Evolutionary conservation across 2,888 invertebrate species (phyloP).

Genomic region (Pedicia rivosa): DNA sequence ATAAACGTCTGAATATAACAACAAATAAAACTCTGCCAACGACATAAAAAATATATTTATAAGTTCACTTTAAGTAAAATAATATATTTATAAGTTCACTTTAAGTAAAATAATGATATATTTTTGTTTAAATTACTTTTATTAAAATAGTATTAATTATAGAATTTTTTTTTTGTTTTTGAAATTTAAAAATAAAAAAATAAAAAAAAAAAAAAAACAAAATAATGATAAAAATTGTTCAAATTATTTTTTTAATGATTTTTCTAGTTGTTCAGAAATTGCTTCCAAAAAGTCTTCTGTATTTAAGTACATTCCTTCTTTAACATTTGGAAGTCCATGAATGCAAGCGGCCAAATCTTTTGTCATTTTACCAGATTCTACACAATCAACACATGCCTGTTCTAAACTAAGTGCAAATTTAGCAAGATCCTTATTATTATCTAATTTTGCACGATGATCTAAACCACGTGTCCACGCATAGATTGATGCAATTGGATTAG

Average conservation of each 20-base stretch:
- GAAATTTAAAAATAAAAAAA: no score
- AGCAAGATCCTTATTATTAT: slow-evolving; percentile 56
- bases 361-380: slow-evolving; percentile 72
- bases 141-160: no score
- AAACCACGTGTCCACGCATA: slow-evolving; percentile 84
- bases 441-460: slow-evolving; percentile 66
- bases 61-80: no score
- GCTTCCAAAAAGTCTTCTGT: slow-evolving; percentile 78
- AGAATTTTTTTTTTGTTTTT: no score
- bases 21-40: no score
- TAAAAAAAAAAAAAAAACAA: no score
- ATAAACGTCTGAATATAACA: no score
- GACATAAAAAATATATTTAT: no score
- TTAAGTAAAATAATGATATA: no score
- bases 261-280: slow-evolving; percentile 54
- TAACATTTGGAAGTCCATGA: slow-evolving; percentile 65
- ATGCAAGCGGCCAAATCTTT: slow-evolving; percentile 81
- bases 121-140: no score
- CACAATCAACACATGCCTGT: slow-evolving; percentile 66
- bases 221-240: no score
- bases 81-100: no score
- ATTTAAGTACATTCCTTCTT: slow-evolving; percentile 65
- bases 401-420: slow-evolving; percentile 56
- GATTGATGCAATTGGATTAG: slow-evolving; percentile 82
- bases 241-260: slow-evolving; percentile 22